phyloP scores from a whole-genome alignment of 2,888 invertebrate genomes.

The Scaptomyza caliginosa region DNA sequence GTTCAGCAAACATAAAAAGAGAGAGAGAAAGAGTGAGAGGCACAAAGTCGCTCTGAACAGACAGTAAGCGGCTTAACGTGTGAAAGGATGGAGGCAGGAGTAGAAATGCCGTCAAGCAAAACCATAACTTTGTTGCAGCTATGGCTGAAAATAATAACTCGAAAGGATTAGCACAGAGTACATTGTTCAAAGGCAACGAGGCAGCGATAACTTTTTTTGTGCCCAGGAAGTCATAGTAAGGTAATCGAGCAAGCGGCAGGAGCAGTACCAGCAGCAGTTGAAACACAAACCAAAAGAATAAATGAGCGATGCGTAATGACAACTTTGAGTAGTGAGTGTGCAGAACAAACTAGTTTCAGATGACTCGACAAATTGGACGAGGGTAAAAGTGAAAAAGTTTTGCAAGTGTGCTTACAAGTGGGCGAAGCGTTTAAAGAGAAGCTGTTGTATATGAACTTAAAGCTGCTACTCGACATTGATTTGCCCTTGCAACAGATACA shows the following conservation, averaged over 20 bases:
- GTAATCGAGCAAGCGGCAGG: constrained; percentile 59
- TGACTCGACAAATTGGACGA: constrained; percentile 47
- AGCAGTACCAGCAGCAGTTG: background rate
- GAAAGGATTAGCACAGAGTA: constrained; percentile 61
- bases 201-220: constrained; percentile 28
- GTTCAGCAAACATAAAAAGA: too few species aligned
- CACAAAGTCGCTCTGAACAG: constrained; percentile 30
- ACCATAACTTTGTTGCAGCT: constrained; percentile 70
- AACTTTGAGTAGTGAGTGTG: constrained; percentile 43
- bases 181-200: constrained; percentile 52
- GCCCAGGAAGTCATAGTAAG: constrained; percentile 73
- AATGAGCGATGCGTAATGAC: constrained; percentile 59
- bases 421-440: constrained; percentile 12
- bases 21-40: background rate
- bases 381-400: constrained; percentile 1
- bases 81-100: constrained; percentile 7
- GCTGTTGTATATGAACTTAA: constrained; percentile 5
- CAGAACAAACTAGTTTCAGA: constrained; percentile 32
- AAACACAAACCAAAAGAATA: constrained; percentile 9
- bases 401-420: constrained; percentile 24
- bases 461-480: constrained; percentile 35
- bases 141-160: constrained; percentile 56
- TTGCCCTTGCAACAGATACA: constrained; percentile 26
- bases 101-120: constrained; percentile 49
- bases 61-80: constrained; percentile 61